Base-by-base conservation (phyloP, 2,888 invertebrate genomes). In the Hololepta plana region DNA sequence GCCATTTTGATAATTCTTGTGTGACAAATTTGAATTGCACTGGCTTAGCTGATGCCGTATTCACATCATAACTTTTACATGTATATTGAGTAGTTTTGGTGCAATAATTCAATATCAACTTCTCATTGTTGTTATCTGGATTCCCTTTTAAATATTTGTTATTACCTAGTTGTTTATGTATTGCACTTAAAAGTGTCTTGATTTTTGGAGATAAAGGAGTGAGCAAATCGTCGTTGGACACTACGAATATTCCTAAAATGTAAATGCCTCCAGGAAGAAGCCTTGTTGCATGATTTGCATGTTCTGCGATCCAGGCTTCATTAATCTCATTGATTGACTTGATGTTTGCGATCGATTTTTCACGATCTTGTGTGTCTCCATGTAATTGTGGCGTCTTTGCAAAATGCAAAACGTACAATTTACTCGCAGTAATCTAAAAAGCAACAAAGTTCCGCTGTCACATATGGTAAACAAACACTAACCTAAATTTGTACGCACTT, bases 261-360 rank as follows among this genome's bases (percentile, higher is more conserved):
- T 72, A 72, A 62, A 88, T 71, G 23, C 88, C 90, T 20, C 90
- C 91, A 15, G 88, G 82, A 33, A 90, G 57, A 87, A 90, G 88
- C 52, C 84, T 68, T 2, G 77, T 75, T 2, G 84, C 80, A 60
- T 82, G 79, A 48, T 73, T 71, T 20, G 84, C 82, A 58, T 88
- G 85, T 44, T 81, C 77, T 1, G 72, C 72, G 3, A 80, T 62
- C 69, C 72, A 72, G 26, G 57, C 60, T 34, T 76, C 73, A 13
- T 72, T 67, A 27, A 77, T 58, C 33, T 63, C 66, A 38, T 56
- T 58, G 12, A 64, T 55, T 19, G 45, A 46, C 25, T 56, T 60
- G 9, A 44, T 36, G 27, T 51, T 40, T 29, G 55, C 51, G 15
- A 46, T 39, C 14, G 49, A 40, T 43, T 57, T 32, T 23, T 37